Base-by-base conservation (phyloP, 2,113 vertebrate genomes). In the Hyperoodon ampullatus region DNA sequence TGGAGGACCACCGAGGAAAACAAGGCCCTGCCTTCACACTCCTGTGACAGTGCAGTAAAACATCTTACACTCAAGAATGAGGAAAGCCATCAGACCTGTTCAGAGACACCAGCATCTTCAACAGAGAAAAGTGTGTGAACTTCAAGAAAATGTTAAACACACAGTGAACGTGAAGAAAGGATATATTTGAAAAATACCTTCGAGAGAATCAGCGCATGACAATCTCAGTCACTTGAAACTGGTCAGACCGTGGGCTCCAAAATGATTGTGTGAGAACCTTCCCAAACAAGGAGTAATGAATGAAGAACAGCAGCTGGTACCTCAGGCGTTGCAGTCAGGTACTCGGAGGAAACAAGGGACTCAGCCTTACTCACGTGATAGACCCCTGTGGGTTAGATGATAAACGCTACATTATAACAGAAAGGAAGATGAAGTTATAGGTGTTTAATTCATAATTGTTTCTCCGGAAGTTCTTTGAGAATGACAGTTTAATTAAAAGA, bases 381-480 rank as follows among this genome's bases (percentile, higher is more conserved):
- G 99, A 99, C 88, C 98, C 95, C 74, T 99, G 99, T 74, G 99
- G 99, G 42, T 97, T 99, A 96, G 99, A 99, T 65, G 99, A 99
- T 58, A 82, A 96, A 1, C 99, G 75, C 92, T 99, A 92, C 99
- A 99, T 97, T 99, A 99, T 97, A 99, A 98, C 96, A 99, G 99
- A 97, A 94, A 97, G 91, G 99, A 99, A 88, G 99, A 99, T 53
- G 99, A 99, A 90, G 99, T 99, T 98, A 97, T 94, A 81, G 97
- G 98, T 97, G 7, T 11, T 18, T 98, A 86, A 96, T 60, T 86
- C 24, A 26, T 35, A 70, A 19, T 68, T 89, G 75, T 65, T 80
- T 55, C 47, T 82, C 16, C 33, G 85, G 42, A 60, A 47, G 68
- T 60, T 44, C 44, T 96, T 84, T 88, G 44, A 94, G 21, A 90